Conservation (phyloP, 2,797 vertebrate genomes). For the Mus caroli region DNA sequence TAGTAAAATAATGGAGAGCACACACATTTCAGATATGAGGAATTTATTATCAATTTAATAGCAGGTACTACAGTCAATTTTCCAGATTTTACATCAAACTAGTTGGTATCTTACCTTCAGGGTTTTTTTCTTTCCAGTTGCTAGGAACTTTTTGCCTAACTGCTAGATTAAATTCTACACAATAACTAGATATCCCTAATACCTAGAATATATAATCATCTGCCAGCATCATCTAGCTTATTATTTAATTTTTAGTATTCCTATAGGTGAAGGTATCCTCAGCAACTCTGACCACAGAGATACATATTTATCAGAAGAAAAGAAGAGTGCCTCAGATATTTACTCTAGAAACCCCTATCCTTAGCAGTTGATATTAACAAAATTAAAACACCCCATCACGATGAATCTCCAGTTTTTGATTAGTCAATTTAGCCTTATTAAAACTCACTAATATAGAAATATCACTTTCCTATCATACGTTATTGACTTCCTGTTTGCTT, state of each 20-base stretch:
- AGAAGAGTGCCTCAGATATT: neutral
- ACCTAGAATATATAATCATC: neutral
- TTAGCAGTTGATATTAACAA: slow-evolving; percentile 18
- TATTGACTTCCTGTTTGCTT: slow-evolving; percentile 74
- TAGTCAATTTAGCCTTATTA: neutral
- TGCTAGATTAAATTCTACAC: neutral
- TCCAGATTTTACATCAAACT: slow-evolving; percentile 3
- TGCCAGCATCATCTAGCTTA: neutral
- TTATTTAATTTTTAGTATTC: neutral
- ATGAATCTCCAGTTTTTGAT: slow-evolving; percentile 59
- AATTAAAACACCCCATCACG: neutral
- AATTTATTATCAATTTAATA: slow-evolving; percentile 53
- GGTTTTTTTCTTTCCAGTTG: neutral
- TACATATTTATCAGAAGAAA: neutral
- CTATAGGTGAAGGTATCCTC: neutral
- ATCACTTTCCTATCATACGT: neutral
- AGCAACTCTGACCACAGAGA: neutral
- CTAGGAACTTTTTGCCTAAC: neutral
- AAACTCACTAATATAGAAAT: slow-evolving; percentile 13
- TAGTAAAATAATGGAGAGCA: neutral
- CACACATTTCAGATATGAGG: neutral
- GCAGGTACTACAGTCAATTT: neutral
- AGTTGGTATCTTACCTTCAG: neutral
- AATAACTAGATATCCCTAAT: neutral
- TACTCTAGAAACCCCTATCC: neutral